phyloP scores from a whole-genome alignment of 1,140 invertebrate genomes.

The Lanistes nyassanus region DNA sequence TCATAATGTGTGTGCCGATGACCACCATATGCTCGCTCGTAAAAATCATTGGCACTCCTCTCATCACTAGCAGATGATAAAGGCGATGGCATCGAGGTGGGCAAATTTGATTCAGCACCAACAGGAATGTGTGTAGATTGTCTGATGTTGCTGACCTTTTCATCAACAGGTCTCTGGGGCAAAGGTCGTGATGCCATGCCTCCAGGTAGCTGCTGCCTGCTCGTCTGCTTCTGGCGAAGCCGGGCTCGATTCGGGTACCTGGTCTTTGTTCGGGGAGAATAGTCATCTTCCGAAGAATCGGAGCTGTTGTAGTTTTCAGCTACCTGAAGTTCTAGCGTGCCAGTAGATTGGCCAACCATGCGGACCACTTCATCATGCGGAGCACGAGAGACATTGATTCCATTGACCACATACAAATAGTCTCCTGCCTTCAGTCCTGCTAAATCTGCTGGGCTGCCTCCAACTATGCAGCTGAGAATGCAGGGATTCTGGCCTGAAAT shows the following conservation, averaged over 20 bases:
- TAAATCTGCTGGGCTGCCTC: constrained; percentile 83
- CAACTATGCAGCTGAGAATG: constrained; percentile 87
- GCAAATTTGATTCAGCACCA: constrained; percentile 31
- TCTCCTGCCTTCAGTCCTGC: constrained; percentile 90
- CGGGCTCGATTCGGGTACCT: constrained; percentile 72
- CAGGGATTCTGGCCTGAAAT: constrained; percentile 94
- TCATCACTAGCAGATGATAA: constrained; percentile 23
- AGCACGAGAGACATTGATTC: constrained; percentile 85
- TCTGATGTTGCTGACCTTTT: constrained; percentile 30
- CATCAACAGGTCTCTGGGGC: constrained; percentile 15
- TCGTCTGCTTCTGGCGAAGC: constrained; percentile 23
- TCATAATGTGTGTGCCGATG: constrained; percentile 8
- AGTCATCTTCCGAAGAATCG: constrained; percentile 82
- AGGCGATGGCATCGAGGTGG: constrained; percentile 30
- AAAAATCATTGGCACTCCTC: constrained; percentile 8
- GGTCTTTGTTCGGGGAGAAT: constrained; percentile 68
- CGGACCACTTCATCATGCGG: constrained; percentile 93
- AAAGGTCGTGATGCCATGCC: constrained; percentile 9
- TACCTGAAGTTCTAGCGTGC: constrained; percentile 80
- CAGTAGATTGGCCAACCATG: constrained; percentile 86
- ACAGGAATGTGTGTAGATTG: constrained; percentile 19
- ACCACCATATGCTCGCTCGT: background rate
- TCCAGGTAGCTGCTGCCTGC: background rate
- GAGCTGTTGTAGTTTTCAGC: constrained; percentile 81
- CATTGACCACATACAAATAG: constrained; percentile 91